Conservation (phyloP, 64 coral and sea anemone genomes). For the Pocillopora verrucosa region DNA sequence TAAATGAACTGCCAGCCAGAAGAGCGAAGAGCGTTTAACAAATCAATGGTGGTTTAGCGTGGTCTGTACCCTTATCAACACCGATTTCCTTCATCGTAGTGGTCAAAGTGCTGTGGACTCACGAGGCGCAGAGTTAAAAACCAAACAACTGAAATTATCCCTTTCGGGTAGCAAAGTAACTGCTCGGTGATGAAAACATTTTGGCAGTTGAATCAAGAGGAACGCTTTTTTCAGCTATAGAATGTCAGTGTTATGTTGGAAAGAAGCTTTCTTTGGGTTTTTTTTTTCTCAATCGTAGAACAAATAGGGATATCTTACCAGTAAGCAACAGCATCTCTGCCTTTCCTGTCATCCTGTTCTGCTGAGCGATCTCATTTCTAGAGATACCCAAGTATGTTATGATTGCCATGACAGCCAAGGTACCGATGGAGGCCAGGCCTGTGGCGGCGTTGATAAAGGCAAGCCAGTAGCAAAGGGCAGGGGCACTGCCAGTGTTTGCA, state of each 20-base stretch:
- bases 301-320: not conserved
- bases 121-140: not conserved
- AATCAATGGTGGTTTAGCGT: no score
- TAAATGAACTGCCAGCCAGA: no score
- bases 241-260: no score
- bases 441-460: constrained; percentile 82
- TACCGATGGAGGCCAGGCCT: constrained; percentile 67
- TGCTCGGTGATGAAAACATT: no score
- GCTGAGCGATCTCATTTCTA: not conserved
- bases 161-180: no score
- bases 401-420: constrained; percentile 56
- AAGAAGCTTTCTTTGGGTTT: not conserved
- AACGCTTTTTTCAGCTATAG: no score
- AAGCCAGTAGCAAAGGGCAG: constrained; percentile 58
- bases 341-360: not conserved
- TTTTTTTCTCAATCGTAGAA: not conserved
- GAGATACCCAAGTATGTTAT: constrained; percentile 57
- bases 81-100: no score
- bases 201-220: no score
- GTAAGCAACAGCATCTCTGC: not conserved
- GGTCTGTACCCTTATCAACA: no score
- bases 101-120: no score
- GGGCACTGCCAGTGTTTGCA: not conserved
- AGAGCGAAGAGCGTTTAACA: no score
- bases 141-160: not conserved